Base-by-base conservation (phyloP, 2,888 invertebrate genomes). In the Nudaria mundana region DNA sequence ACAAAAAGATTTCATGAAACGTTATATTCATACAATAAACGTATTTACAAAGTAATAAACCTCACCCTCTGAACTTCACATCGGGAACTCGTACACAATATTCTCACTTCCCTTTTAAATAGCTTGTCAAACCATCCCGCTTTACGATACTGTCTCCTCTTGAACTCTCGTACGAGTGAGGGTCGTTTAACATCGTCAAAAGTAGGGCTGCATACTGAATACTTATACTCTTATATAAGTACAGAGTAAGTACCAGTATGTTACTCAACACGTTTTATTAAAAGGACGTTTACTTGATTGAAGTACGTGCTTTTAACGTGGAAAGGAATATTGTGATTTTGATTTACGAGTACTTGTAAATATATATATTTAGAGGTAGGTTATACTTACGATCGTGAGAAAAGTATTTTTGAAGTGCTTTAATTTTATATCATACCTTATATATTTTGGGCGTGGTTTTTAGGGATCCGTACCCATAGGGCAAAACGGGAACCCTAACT, bases 121-220 rank as follows among this genome's bases (percentile, higher is more conserved):
- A 49, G 60, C 60, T 59, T 59, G 60, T 56, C 57, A 56, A 55
- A 60, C 53, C 56, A 48, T 46, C 40, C 31, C 46, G 35, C 30
- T 56, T 59, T 59, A 59, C 60, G 56, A 59, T 36, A 49, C 30
- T 41, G 44, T 50, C 47, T 49, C 18, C 24, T 39, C 41, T 41
- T 54, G 44, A 52, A 53, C 53, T 36, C 37, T n/a, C n/a, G 46
- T 45, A 52, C 25, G 39, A 29, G 40, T 28, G 25, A 15, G 23
- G 37, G 37, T 29, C 30, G 14, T 34, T 34, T 22, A 33, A 42
- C 42, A 33, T 37, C 35, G 10, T 41, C 29, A 23, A 25, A 33
- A 15, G 37, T 33, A 33, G 30, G 25, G 29, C 25, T 11, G 46
- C 31, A 29, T 30, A 10, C 25, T 25, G 47, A 42, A 47, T 39